These are phyloP conservation scores for Desmophyllum pertusum DNA, from an alignment of 92 coral and sea anemone species.

Conservation along the genomic window DNA sequence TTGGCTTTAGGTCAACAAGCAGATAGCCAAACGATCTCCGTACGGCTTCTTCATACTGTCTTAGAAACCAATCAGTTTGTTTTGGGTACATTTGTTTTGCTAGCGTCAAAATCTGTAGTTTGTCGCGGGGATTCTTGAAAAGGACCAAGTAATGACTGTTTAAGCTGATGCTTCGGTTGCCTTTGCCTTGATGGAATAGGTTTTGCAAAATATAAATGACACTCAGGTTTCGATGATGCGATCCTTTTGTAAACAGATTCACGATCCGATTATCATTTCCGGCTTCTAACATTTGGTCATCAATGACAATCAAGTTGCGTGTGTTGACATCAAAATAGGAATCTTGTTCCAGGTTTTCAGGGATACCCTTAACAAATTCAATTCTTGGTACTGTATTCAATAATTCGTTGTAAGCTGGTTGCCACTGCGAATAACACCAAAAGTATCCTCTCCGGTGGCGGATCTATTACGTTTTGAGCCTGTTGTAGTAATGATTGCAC, in stretches of 20 bases:
- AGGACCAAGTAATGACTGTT: too few relatives aligned
- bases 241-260: not conserved
- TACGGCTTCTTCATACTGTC: too few relatives aligned
- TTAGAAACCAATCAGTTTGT: too few relatives aligned
- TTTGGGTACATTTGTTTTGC: too few relatives aligned
- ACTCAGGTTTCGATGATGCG: not conserved
- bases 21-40: too few relatives aligned
- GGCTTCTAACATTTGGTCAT: constrained; percentile 4
- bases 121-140: too few relatives aligned
- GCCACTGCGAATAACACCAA: constrained; percentile 7
- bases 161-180: too few relatives aligned
- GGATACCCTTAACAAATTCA: constrained; percentile 1
- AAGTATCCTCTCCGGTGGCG: not conserved
- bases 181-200: too few relatives aligned
- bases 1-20: too few relatives aligned
- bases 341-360: not conserved
- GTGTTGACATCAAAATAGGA: not conserved
- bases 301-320: constrained; percentile 3
- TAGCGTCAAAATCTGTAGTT: too few relatives aligned
- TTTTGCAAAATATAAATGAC: not conserved
- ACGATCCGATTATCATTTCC: not conserved
- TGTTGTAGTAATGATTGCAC: not conserved
- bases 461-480: not conserved
- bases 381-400: not conserved
- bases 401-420: not conserved